phyloP scores from a whole-genome alignment of 2,797 vertebrate species.

The Sebastolobus altivelis region DNA sequence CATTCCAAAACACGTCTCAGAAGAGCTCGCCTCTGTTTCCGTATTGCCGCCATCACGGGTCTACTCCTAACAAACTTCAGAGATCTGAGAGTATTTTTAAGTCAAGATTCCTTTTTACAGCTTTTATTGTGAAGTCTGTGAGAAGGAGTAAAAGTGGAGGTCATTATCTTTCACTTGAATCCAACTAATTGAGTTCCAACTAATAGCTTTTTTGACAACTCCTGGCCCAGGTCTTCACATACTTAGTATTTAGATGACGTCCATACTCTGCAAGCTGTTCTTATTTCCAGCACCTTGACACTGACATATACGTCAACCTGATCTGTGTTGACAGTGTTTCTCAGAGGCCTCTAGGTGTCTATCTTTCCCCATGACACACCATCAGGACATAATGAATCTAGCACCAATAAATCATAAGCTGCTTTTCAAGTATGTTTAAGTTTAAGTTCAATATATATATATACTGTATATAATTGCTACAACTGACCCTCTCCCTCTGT shows the following conservation, averaged over 20 bases:
- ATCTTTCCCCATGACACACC: background rate
- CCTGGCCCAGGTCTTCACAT: background rate
- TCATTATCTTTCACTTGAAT: background rate
- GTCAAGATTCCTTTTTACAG: background rate
- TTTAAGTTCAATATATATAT: too few relatives aligned
- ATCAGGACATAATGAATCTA: background rate
- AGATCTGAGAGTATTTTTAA: background rate
- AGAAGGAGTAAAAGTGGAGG: background rate
- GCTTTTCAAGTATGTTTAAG: background rate
- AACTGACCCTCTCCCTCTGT: background rate
- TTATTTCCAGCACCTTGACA: background rate
- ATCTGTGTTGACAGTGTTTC: background rate
- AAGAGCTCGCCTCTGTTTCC: background rate
- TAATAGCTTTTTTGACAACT: too few relatives aligned
- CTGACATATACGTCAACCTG: background rate
- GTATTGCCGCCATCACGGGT: background rate
- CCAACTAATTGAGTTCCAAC: too few relatives aligned
- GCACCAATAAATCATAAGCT: background rate
- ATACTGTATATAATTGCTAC: too few relatives aligned
- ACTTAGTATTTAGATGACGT: too few relatives aligned
- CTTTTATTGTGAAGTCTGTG: background rate
- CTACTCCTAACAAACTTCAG: background rate
- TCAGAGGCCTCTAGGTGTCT: conserved; percentile 15
- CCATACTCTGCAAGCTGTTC: background rate
- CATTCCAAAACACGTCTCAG: background rate